Percentiles rank a stretch among this genome's conserved stretches.
Conservation (phyloP, 1,140 invertebrate genomes). For the Chionoecetes opilio region DNA sequence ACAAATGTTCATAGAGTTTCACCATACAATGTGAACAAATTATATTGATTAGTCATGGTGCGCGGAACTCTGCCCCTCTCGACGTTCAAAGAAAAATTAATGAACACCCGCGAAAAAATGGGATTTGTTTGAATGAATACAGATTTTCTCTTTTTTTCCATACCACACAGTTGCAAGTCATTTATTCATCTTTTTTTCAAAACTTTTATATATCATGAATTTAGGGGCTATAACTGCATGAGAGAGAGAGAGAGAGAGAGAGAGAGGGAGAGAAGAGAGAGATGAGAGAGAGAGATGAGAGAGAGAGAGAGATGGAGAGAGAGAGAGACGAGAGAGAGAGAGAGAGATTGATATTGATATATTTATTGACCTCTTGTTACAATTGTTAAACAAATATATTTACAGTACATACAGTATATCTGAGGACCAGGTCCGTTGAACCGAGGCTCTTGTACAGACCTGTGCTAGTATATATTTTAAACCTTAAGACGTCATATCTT, state of each 20-base stretch:
- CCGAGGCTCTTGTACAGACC: too few species aligned
- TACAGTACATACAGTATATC: too few species aligned
- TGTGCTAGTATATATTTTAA: too few species aligned
- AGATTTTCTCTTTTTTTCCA: background rate
- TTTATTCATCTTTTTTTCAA: background rate
- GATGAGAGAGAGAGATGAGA: too few species aligned
- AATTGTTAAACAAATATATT: too few species aligned
- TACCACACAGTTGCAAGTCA: background rate
- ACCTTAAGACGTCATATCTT: too few species aligned
- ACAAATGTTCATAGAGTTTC: background rate
- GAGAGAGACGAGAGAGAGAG: constrained; percentile 19
- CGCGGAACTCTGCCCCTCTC: background rate
- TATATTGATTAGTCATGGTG: background rate
- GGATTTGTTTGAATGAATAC: background rate
- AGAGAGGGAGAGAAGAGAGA: background rate
- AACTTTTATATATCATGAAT: background rate
- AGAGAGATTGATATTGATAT: too few species aligned
- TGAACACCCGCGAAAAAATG: background rate
- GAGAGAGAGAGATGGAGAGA: too few species aligned
- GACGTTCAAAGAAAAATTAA: background rate
- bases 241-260: constrained; percentile 24
- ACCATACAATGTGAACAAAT: background rate
- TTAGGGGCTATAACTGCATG: background rate
- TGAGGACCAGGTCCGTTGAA: too few species aligned
- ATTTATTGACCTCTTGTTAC: too few species aligned